These are phyloP conservation scores for Lasius platythorax DNA, from an alignment of 2,888 invertebrate genomes.

Conservation along the genomic window DNA sequence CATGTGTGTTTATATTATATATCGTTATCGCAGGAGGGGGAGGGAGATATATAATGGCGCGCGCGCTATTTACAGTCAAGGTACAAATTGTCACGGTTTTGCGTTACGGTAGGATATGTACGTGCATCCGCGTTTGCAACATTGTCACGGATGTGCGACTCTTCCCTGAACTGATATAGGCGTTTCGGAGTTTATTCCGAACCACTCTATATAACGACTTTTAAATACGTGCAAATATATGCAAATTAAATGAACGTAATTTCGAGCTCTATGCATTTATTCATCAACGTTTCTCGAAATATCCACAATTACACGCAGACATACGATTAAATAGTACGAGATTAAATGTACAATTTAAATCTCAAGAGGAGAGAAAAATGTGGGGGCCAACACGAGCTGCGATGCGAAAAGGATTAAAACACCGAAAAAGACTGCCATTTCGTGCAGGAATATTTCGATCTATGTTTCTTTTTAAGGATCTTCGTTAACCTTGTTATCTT, in stretches of 20 bases:
- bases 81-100: conserved; percentile 62
- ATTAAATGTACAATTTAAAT: background rate
- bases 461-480: no score
- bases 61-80: conserved; percentile 24
- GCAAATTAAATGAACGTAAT: background rate
- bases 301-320: background rate
- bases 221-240: background rate
- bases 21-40: background rate
- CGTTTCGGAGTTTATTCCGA: background rate
- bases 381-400: no score
- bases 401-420: no score
- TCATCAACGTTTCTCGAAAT: background rate
- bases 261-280: background rate
- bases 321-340: background rate
- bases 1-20: background rate
- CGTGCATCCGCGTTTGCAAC: background rate
- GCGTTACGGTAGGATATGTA: conserved; percentile 45
- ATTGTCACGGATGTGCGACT: background rate
- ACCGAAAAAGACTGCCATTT: no score
- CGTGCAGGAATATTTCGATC: no score
- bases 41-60: background rate
- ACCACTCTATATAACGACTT: background rate
- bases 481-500: no score
- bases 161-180: background rate
- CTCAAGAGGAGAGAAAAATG: background rate